phyloP scores from a whole-genome alignment of 2,797 vertebrate species.

The Gallinago stenura region DNA sequence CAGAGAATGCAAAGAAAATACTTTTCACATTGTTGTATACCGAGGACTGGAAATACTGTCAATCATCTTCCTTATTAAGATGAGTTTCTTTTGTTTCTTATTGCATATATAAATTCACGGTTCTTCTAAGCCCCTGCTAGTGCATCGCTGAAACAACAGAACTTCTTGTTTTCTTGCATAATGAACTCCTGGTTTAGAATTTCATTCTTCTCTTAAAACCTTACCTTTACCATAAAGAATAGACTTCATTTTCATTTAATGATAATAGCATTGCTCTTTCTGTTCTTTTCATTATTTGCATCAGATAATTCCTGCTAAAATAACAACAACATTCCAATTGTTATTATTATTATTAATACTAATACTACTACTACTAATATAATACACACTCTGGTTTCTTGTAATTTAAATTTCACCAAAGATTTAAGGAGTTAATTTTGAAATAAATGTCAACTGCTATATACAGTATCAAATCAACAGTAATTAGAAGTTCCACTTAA shows the following conservation, averaged over 20 bases:
- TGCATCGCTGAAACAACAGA: not conserved
- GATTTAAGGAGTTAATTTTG: not conserved
- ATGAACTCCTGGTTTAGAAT: not conserved
- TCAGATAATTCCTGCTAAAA: slow-evolving; percentile 1
- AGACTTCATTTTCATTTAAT: not conserved
- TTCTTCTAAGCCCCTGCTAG: not conserved
- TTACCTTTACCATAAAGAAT: not conserved
- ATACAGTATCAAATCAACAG: not conserved
- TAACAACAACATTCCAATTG: not conserved
- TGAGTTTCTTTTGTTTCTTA: slow-evolving; percentile 3
- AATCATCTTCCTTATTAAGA: not conserved
- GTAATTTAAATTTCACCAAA: not conserved
- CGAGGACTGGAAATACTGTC: not conserved
- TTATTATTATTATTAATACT: not conserved
- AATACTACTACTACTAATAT: not conserved
- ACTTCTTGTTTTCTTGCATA: not conserved
- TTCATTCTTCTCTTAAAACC: not conserved
- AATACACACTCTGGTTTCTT: not conserved
- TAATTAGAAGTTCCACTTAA: not conserved
- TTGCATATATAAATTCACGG: not conserved
- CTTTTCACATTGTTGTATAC: not conserved
- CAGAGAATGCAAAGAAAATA: not conserved
- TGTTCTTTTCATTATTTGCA: not conserved
- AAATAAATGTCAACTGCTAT: not conserved
- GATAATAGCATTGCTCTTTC: not conserved